Evolutionary conservation across 2,888 invertebrate genomes (phyloP).

Genomic region (Cantharis nigra): DNA sequence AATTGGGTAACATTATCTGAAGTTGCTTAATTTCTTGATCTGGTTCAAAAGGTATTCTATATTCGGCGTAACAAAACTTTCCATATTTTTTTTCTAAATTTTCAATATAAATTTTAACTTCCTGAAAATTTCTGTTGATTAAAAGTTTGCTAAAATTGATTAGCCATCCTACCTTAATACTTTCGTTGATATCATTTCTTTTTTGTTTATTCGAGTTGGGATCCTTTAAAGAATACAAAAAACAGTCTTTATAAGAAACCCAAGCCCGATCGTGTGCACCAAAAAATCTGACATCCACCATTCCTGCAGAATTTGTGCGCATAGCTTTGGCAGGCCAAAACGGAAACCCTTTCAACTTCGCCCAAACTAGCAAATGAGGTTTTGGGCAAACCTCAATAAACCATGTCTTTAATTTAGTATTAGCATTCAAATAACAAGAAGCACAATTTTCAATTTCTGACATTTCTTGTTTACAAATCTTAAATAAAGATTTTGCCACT

Average conservation of each 20-base stretch:
- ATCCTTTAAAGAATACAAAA: conserved; percentile 77
- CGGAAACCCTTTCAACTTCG: conserved; percentile 94
- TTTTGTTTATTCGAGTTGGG: conserved; percentile 68
- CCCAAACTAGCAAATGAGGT: conserved; percentile 93
- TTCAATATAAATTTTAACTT: conserved; percentile 76
- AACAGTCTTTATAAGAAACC: conserved; percentile 85
- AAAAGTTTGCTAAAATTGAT: conserved; percentile 4
- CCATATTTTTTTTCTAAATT: conserved; percentile 74
- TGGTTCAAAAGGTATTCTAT: conserved; percentile 71
- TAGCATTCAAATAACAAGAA: conserved; percentile 88
- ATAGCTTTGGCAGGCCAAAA: conserved; percentile 97
- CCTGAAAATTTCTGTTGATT: conserved; percentile 54
- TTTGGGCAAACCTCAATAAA: conserved; percentile 89
- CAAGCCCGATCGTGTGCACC: conserved; percentile 94
- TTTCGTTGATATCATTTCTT: conserved; percentile 64
- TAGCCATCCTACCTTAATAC: conserved; percentile 59
- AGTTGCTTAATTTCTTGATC: conserved; percentile 65
- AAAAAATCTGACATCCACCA: conserved; percentile 91
- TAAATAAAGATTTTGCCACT: conserved; percentile 77
- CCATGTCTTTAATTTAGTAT: conserved; percentile 80
- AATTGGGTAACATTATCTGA: conserved; percentile 65
- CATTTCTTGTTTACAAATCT: conserved; percentile 86
- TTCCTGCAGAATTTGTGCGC: conserved; percentile 65
- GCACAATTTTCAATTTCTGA: conserved; percentile 92
- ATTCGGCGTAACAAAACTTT: conserved; percentile 73